Evolutionary conservation across 2,888 invertebrate genomes (phyloP), one percentile per base, ranked within the genome.

Genomic region (Baronia brevicornis): DNA sequence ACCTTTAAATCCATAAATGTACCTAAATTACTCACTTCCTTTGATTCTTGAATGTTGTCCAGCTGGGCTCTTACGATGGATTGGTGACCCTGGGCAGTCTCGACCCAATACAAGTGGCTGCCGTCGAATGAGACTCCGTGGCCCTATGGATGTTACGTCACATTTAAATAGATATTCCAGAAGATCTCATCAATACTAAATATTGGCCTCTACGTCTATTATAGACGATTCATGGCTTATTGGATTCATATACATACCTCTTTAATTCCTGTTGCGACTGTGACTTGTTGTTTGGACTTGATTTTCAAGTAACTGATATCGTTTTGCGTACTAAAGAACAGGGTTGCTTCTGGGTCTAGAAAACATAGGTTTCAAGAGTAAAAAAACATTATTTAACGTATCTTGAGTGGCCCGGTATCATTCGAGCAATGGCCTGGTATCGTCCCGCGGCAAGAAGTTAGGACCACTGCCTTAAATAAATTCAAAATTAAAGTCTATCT

Each of bases 71-170:
- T 86, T 20, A 89, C 86, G 42, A 95, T 91, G 5, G 89, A 87
- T 62, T 93, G 91, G n/a, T 88, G 87, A 2, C 89, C 90, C 3
- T 87, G 65, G 1, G 87, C 85, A 1, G 90, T 87, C 48, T 92
- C 91, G 3, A 93, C 91, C 94, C 94, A 95, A 60, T 92, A 95
- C 13, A 94, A 65, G 43, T 88, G 78, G 2, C 78, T 73, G 0
- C 90, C 91, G 53, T 95, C 92, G 46, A 85, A 89, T 0, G 90
- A 80, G 0, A 95, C 89, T 1, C 92, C 93, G 3, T 89, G 87
- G n/a, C n/a, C n/a, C 80, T 33, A 2, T 28, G 27, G 13, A 19
- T 14, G 18, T 22, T 31, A 24, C 10, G 20, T 1, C 26, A 4
- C 9, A 9, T 28, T 3, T 4, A 26, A 11, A 17, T 5, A 8